Conservation (phyloP, 2,797 vertebrate species). For the Chromobotia macracanthus region DNA sequence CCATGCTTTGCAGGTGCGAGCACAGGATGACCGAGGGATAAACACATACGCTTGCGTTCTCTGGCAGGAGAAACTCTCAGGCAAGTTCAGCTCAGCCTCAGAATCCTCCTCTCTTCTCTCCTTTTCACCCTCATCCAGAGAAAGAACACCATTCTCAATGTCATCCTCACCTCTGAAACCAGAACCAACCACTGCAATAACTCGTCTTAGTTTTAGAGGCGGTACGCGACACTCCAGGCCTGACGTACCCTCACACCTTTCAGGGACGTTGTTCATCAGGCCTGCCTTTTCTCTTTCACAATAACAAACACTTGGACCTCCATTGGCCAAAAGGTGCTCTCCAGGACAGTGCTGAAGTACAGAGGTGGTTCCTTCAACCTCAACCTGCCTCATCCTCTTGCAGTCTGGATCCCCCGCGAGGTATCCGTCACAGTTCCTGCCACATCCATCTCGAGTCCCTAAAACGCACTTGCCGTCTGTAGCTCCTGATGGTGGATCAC, state of each 20-base stretch:
- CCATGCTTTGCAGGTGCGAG: slow-evolving; percentile 74
- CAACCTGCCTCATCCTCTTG: slow-evolving; percentile 53
- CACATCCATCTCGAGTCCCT: slow-evolving; percentile 36
- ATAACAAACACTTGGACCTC: not conserved
- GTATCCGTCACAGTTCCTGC: slow-evolving; percentile 3
- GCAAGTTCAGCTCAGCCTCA: not conserved
- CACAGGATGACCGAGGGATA: slow-evolving; percentile 64
- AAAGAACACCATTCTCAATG: not conserved
- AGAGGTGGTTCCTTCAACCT: not conserved
- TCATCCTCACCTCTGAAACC: not conserved
- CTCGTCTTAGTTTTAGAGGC: slow-evolving; percentile 39
- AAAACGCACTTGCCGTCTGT: slow-evolving; percentile 38
- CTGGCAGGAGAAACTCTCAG: slow-evolving; percentile 72
- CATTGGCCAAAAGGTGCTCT: not conserved
- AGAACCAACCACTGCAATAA: not conserved
- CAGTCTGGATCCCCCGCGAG: slow-evolving; percentile 7
- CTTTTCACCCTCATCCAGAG: slow-evolving; percentile 5
- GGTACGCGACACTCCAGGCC: not conserved
- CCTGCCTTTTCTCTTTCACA: not conserved
- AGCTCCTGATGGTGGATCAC: slow-evolving; percentile 45
- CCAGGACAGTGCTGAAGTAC: slow-evolving; percentile 19
- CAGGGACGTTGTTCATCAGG: not conserved
- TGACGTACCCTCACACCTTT: not conserved
- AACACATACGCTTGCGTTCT: slow-evolving; percentile 67
- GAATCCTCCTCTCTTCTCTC: slow-evolving; percentile 26